These are phyloP conservation scores for Psephotus haematonotus DNA, from an alignment of 2,113 vertebrate species.

Conservation along the genomic window DNA sequence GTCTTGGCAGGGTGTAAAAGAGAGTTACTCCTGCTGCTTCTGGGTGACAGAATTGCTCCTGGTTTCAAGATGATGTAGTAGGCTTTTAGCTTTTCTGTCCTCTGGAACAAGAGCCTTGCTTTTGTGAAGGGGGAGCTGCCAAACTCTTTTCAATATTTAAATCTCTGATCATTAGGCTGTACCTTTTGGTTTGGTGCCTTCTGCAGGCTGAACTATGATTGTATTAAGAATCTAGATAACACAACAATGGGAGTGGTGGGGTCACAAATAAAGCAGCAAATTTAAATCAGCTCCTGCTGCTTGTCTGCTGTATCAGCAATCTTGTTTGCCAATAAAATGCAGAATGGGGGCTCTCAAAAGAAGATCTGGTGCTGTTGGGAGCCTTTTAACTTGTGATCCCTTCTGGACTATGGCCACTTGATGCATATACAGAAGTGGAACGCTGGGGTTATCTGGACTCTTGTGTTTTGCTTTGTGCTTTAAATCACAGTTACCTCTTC, in stretches of 20 bases:
- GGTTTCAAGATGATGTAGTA: not conserved
- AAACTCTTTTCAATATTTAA: not conserved
- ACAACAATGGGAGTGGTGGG: not conserved
- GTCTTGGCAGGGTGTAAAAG: not conserved
- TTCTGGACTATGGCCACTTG: accelerated
- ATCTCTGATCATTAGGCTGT: not conserved
- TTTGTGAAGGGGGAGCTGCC: not conserved
- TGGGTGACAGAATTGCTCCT: not conserved
- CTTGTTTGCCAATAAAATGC: not conserved
- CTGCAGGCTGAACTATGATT: not conserved
- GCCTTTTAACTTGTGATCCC: not conserved
- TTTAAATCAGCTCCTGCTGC: not conserved
- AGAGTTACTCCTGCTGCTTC: not conserved
- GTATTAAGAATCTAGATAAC: not conserved
- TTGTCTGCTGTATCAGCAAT: not conserved
- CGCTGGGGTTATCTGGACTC: accelerated
- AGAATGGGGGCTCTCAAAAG: not conserved
- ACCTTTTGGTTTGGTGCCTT: not conserved
- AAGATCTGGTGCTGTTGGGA: not conserved
- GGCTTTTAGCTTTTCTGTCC: not conserved
- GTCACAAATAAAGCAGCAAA: not conserved
- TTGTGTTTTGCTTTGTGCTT: not conserved
- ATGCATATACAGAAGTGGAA: accelerated
- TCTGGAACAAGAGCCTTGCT: not conserved
- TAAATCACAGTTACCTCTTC: not conserved